Evolutionary conservation across 2,113 vertebrate species (phyloP).

Genomic region (Brachyistius frenatus): DNA sequence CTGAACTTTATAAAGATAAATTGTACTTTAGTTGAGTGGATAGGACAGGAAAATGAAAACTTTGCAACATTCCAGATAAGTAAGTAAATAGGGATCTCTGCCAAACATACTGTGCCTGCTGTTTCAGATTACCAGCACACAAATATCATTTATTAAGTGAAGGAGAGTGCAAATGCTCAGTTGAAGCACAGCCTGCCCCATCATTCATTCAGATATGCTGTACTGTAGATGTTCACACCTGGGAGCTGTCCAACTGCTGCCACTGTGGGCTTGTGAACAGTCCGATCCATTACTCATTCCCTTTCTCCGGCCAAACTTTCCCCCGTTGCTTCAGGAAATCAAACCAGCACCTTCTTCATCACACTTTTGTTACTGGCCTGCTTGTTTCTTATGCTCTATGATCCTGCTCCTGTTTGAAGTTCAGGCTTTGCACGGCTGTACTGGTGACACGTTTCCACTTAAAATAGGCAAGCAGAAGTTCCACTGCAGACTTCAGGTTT

Average conservation of each 20-base stretch:
- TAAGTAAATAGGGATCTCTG: too few species aligned
- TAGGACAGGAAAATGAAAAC: too few species aligned
- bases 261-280: conserved; percentile 31
- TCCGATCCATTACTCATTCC: conserved; percentile 45
- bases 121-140: not conserved
- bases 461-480: conserved; percentile 3
- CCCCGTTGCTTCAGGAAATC: conserved; percentile 32
- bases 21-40: too few species aligned
- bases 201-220: conserved; percentile 4
- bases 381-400: conserved; percentile 33
- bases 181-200: conserved; percentile 3
- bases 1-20: too few species aligned
- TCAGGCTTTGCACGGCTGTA: not conserved
- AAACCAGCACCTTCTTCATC: conserved; percentile 42
- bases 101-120: not conserved
- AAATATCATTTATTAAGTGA: not conserved
- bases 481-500: not conserved
- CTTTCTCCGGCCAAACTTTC: conserved; percentile 33
- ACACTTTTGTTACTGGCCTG: conserved; percentile 18
- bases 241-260: conserved; percentile 21
- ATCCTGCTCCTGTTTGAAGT: conserved; percentile 41
- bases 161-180: not conserved
- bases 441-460: conserved; percentile 3
- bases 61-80: too few species aligned
- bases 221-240: conserved; percentile 28